Percentiles rank a stretch among this genome's conserved stretches.
Conservation (phyloP, 2,888 invertebrate species). For the Odontocerum albicorne region DNA sequence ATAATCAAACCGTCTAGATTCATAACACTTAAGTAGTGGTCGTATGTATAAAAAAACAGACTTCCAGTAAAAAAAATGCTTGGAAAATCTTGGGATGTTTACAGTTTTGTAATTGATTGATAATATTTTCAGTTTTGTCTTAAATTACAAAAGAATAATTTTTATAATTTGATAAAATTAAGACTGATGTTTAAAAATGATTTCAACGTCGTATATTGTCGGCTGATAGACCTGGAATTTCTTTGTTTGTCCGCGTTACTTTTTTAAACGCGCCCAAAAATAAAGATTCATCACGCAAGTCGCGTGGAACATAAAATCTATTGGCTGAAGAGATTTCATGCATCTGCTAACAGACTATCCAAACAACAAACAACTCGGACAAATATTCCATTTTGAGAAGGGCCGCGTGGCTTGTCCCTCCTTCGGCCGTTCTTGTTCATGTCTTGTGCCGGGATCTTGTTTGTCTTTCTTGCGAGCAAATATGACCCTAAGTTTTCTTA, state of each 20-base stretch:
- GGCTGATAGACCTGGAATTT: too few species aligned
- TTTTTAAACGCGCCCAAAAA: background rate
- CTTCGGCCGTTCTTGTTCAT: background rate
- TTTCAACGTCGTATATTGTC: too few species aligned
- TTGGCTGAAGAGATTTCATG: constrained; percentile 24
- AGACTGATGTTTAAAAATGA: too few species aligned
- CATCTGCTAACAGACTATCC: constrained; percentile 30
- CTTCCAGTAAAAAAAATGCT: too few species aligned
- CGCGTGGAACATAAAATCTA: constrained; percentile 16
- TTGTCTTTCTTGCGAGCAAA: constrained; percentile 7
- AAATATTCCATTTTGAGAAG: constrained; percentile 24
- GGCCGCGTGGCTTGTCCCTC: constrained; percentile 25
- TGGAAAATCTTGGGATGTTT: too few species aligned
- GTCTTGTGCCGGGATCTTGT: background rate
- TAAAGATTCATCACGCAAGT: constrained; percentile 15
- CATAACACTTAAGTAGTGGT: too few species aligned
- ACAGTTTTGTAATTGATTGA: too few species aligned
- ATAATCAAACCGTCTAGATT: too few species aligned
- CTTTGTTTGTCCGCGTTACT: background rate
- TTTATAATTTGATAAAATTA: too few species aligned
- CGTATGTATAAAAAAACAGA: too few species aligned
- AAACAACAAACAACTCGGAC: constrained; percentile 27
- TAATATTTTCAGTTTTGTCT: too few species aligned
- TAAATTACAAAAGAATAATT: too few species aligned
- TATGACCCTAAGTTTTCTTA: background rate